Base-by-base conservation (phyloP, 2,888 invertebrate species). In the Eristalinus sepulchralis region DNA sequence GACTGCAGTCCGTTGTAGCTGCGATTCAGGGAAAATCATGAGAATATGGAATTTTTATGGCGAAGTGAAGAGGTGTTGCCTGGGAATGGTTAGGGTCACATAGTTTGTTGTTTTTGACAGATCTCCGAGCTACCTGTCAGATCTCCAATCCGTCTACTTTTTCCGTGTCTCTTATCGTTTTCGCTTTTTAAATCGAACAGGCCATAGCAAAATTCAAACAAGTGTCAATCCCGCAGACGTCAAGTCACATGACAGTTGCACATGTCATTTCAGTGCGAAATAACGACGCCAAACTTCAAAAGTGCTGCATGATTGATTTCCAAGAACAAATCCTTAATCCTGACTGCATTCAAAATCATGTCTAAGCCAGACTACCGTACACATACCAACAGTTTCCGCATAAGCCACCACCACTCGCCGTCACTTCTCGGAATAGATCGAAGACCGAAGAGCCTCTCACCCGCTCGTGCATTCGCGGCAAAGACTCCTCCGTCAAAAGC, bases 331-430 rank as follows among this genome's bases (percentile, higher is more conserved):
- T 62, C 68, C 34, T 68, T 82, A 67, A 68, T 81, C 68, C 62
- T 73, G 73, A 39, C 55, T 85, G 82, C 85, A 81, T 77, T 72
- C 68, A 70, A 82, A 78, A 73, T 66, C 85, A 85, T 82, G 85
- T 82, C 85, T 62, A 57, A 34, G 20, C 66, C 24, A 66, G 76
- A 82, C 85, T 82, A 82, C 81, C 68, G 81, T 81, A 27, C 27
- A n/a, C 27, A 13, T 47, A 34, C 11, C 47, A 66, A 63, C 34
- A 53, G 68, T 77, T 77, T 77, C 64, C 75, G 67, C 71, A 81
- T 59, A 63, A 17, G 27, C 24, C 47, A 33, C 60, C 60, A 34
- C 20, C n/a, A 24, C 2, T 31, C 31, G 60, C 47, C 34, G n/a
- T 22, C 17, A 11, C 53, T 82, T 85, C 82, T 62, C 17, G 77